A percentile compares a stretch with the other conserved stretches of the same genome.
phyloP scores from a whole-genome alignment of 1,140 invertebrate genomes.

The Steinernema feltiae region DNA sequence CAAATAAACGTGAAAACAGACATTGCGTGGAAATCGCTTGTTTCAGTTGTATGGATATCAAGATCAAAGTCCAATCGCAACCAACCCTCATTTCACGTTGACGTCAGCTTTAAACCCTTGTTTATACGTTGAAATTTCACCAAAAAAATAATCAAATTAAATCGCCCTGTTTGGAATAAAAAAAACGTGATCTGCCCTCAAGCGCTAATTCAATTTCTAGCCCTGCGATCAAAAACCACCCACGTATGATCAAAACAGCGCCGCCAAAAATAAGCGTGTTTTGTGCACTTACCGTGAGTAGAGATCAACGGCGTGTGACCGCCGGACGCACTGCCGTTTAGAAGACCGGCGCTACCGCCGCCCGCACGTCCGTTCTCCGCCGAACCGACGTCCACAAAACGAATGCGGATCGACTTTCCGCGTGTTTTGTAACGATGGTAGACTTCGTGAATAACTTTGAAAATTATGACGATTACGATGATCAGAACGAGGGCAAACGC shows the following conservation, averaged over 20 bases:
- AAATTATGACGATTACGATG: constrained; percentile 20
- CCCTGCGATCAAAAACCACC: too few species aligned
- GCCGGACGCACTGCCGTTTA: background rate
- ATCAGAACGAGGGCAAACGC: background rate
- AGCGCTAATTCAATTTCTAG: background rate
- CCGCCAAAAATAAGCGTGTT: too few species aligned
- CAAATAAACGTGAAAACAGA: too few species aligned
- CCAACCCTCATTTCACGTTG: too few species aligned
- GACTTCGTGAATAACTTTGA: background rate
- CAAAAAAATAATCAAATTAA: background rate
- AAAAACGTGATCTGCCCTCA: background rate
- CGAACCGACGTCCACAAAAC: constrained; percentile 8
- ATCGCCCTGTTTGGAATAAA: background rate
- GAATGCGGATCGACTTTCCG: constrained; percentile 16
- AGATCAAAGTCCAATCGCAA: too few species aligned
- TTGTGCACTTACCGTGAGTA: background rate
- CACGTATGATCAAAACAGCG: too few species aligned
- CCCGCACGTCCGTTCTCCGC: background rate
- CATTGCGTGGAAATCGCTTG: too few species aligned
- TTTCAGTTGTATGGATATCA: background rate
- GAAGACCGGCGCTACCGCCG: background rate
- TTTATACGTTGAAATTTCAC: too few species aligned
- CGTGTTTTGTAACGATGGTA: background rate
- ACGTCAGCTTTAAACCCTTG: too few species aligned
- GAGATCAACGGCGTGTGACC: background rate